Base-by-base conservation (phyloP, 2,797 vertebrate species). In the Echeneis naucrates region DNA sequence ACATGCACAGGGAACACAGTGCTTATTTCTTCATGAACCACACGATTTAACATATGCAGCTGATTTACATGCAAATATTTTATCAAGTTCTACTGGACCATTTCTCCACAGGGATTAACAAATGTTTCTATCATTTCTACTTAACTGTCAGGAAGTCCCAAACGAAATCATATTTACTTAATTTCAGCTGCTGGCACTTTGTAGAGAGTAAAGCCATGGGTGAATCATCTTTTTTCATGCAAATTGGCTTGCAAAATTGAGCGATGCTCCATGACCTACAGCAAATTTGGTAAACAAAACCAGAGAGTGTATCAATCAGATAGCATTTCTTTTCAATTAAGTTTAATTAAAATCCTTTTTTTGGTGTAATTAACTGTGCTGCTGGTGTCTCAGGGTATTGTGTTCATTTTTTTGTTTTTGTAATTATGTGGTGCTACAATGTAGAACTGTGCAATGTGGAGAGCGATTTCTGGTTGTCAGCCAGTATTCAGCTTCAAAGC, bases 281-380 rank as follows among this genome's bases (percentile, higher is more conserved):
- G 87, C 84, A 70, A 77, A 71, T 86, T 63, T 59, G 70, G 76
- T 62, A 81, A 77, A 88, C 80, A 83, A 75, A 83, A 87, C 84
- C 72, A 53, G 38, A 75, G 48, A 87, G 69, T 53, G 45, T 64
- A 75, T 77, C 72, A 82, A 74, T 88, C 82, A 84, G 78, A 87
- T 81, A 76, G 50, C 68, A 81, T 83, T 84, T 78, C 17, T 73
- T 86, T 81, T 80, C 67, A 83, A 68, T 87, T 75, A 68, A 58
- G 54, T 88, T 86, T 26, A 87, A 87, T 89, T 81, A 77, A 84
- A 88, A 81, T 62, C 16, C 9, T 8, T 48, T 58, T 58, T 80
- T 80, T 47, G 60, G 69, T 77, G 44, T 80, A 84, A 89, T 87
- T 81, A 78, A 80, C 66, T 84, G 55, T 72, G 77, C 57, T 27